phyloP scores from a whole-genome alignment of 2,797 vertebrate genomes.

The Numenius phaeopus region DNA sequence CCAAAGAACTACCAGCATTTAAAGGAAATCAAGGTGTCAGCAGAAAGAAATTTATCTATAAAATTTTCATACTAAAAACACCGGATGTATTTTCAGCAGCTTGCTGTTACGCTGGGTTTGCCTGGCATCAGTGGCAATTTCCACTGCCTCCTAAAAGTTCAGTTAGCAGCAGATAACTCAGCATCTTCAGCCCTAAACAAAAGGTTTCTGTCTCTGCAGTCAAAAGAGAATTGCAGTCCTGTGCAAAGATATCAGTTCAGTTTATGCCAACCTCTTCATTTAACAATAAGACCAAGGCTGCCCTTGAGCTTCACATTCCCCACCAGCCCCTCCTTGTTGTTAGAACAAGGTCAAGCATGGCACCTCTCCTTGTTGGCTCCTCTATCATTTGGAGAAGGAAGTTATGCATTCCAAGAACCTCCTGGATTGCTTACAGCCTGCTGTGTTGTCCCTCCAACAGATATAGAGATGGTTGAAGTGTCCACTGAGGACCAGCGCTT shows the following conservation, averaged over 20 bases:
- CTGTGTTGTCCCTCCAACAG: neutral
- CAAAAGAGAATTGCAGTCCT: neutral
- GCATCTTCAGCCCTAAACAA: neutral
- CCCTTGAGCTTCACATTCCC: neutral
- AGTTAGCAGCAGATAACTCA: neutral
- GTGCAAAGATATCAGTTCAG: neutral
- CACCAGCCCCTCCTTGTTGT: neutral
- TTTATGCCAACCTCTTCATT: neutral
- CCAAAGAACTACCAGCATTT: neutral
- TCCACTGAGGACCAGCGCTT: neutral
- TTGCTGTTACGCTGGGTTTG: neutral
- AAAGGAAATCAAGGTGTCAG: slow-evolving; percentile 1
- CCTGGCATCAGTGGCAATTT: neutral
- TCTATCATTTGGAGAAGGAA: neutral
- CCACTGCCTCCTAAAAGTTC: neutral
- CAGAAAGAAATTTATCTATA: slow-evolving; percentile 12
- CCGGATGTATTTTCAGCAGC: neutral
- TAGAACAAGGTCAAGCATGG: neutral
- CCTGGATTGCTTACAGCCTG: neutral
- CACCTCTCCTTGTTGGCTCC: neutral
- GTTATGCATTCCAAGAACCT: neutral
- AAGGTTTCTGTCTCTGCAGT: neutral
- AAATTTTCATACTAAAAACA: slow-evolving; percentile 11
- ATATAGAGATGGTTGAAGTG: neutral
- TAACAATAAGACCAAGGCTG: neutral